Evolutionary conservation across 2,113 vertebrate species (phyloP), one percentile per base, ranked within the genome.

Genomic region (Poeciliopsis prolifica): DNA sequence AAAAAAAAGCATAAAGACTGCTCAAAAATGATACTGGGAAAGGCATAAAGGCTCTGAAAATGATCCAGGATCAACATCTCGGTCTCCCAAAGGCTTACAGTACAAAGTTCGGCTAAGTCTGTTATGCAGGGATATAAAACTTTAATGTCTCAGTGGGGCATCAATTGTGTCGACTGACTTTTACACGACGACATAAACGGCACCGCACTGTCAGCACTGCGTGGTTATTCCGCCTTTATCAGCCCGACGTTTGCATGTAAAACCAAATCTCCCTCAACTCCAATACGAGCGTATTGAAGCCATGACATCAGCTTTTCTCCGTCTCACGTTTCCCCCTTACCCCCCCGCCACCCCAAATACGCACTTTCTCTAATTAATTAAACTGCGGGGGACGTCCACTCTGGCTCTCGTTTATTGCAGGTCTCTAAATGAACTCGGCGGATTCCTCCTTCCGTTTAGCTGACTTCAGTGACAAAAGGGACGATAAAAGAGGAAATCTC

Each of bases 401-500:
- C 73, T 76, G 74, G 79, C 68, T 61, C 81, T 78, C 75, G 81
- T 89, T 80, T 89, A 91, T 90, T 89, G 77, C 76, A 48, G 70
- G 80, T 81, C 79, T 87, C 78, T 77, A 85, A 87, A 91, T 93
- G 88, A 92, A 91, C 86, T 89, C 87, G 83, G 83, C 80, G 88
- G 92, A 89, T 91, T 86, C 65, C 79, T 86, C 81, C 68, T 82
- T 89, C 75, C 78, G 78, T 88, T 88, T 62, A 76, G 72, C 51
- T 90, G 87, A 83, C 89, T 86, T 82, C 84, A 76, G 80, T 26
- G 78, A 77, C 82, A 91, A 84, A 90, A 73, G 74, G 40, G 40
- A 65, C 85, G 86, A 91, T 88, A 86, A 77, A 74, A 75, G 79
- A 79, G 76, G 81, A 84, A 85, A 40, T 58, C 65, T 84, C 74